These are phyloP conservation scores for Nipponacmea schrenckii DNA, from an alignment of 2,888 invertebrate genomes.

Conservation along the genomic window DNA sequence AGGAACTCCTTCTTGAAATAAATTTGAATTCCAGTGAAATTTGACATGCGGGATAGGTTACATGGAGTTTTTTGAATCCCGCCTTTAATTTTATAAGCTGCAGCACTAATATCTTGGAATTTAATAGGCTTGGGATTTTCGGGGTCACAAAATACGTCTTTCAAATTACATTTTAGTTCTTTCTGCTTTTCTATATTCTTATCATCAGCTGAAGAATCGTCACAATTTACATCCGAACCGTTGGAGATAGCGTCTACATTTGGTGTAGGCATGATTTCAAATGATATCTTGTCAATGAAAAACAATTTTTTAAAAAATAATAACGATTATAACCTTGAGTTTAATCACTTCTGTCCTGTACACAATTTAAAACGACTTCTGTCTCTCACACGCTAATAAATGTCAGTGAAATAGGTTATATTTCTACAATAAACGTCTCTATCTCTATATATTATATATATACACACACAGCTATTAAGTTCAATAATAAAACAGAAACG, in stretches of 20 bases:
- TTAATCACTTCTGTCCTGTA: too few species aligned
- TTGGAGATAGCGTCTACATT: neutral
- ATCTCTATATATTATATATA: too few species aligned
- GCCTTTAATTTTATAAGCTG: conserved; percentile 86
- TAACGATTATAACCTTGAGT: too few species aligned
- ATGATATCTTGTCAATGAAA: too few species aligned
- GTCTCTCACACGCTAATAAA: too few species aligned
- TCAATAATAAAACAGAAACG: too few species aligned
- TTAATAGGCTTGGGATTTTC: conserved; percentile 75
- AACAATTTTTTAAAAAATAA: too few species aligned
- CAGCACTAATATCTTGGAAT: conserved; percentile 89
- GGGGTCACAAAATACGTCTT: conserved; percentile 65
- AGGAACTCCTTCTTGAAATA: conserved; percentile 94
- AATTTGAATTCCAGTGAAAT: conserved; percentile 83
- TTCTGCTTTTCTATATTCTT: conserved; percentile 10
- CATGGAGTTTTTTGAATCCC: conserved; percentile 88
- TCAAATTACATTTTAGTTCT: conserved; percentile 27
- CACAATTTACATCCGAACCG: neutral
- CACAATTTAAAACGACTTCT: too few species aligned
- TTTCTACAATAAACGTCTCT: too few species aligned
- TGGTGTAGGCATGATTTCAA: too few species aligned
- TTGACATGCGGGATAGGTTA: conserved; percentile 82
- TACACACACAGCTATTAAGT: too few species aligned
- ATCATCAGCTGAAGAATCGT: neutral
- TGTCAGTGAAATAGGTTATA: too few species aligned